Percentiles rank a stretch among this genome's conserved stretches.
Evolutionary conservation across 2,113 vertebrate genomes (phyloP).

Genomic region (Dendropsophus ebraccatus): DNA sequence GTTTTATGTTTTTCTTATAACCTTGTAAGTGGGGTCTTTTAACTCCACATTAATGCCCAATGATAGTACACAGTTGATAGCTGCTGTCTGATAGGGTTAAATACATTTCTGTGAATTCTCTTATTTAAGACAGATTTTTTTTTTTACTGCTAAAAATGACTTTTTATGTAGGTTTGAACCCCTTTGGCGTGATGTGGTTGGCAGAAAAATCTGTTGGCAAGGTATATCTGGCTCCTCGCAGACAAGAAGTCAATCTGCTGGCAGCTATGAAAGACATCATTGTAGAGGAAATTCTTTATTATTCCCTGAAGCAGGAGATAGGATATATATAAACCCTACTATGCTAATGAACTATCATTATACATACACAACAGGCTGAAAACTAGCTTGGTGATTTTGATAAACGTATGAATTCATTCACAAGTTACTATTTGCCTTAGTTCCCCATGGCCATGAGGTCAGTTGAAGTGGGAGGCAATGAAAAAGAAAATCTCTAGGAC

Average conservation of each 20-base stretch:
- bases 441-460: too few relatives aligned
- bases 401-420: too few relatives aligned
- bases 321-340: conserved; percentile 17
- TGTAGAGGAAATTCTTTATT: conserved; percentile 3
- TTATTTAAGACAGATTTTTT: background rate
- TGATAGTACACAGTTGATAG: too few relatives aligned
- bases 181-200: conserved; percentile 7
- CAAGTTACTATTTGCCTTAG: too few relatives aligned
- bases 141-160: background rate
- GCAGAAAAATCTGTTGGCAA: background rate
- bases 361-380: background rate
- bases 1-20: too few relatives aligned
- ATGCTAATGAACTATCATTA: conserved; percentile 3
- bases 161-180: conserved; percentile 31
- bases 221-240: background rate
- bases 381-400: too few relatives aligned
- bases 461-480: too few relatives aligned
- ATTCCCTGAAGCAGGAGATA: background rate
- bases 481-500: too few relatives aligned
- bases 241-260: conserved; percentile 4
- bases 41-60: too few relatives aligned
- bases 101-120: too few relatives aligned
- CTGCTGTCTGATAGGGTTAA: too few relatives aligned
- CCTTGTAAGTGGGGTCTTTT: too few relatives aligned
- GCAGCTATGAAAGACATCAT: conserved; percentile 38